Evolutionary conservation across 2,797 vertebrate genomes (phyloP), one percentile per base, ranked within the genome.

Genomic region (Lithobates sylvaticus): DNA sequence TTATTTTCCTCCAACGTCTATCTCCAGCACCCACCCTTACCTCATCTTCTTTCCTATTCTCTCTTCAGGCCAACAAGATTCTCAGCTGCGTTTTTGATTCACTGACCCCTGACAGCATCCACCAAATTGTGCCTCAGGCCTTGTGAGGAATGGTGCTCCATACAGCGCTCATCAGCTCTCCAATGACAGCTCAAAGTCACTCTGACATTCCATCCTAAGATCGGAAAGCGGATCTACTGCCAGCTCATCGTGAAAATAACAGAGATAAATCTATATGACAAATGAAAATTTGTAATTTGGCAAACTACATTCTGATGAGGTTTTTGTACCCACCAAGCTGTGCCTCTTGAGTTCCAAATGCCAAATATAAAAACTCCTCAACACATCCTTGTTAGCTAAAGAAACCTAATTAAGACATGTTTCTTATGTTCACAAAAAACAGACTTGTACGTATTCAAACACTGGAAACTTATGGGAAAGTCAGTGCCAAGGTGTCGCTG

Each of bases 31-130:
- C 50, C 83, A 64, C 29, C 50, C 54, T 68, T 42, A 42, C 70
- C 10, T 68, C 47, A 42, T 27, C 27, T 36, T 29, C 47, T 77
- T 23, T 78, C 9, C 27, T 65, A 1, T 70, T 81, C 42, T 77
- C 36, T 68, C 70, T 75, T 69, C 88, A 96, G 94, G 93, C 92
- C 0, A 34, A 88, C 58, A 91, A 91, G 81, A 91, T 95, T 85
- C 91, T 94, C 65, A 86, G 90, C 74, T 91, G 90, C 88, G 90
- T 95, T 36, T 95, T 95, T 89, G 89, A 93, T 44, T 88, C 84
- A 21, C 89, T 90, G 85, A 83, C 91, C 74, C 91, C 91, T 2
- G 91, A 93, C 32, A 92, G 90, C 89, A 84, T 84, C 78, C 81
- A 90, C 29, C 3, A 0, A 9, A 90, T 89, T 23, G 90, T 81